These are phyloP conservation scores for Nebria ingens DNA, from an alignment of 1,140 invertebrate species.

Conservation along the genomic window DNA sequence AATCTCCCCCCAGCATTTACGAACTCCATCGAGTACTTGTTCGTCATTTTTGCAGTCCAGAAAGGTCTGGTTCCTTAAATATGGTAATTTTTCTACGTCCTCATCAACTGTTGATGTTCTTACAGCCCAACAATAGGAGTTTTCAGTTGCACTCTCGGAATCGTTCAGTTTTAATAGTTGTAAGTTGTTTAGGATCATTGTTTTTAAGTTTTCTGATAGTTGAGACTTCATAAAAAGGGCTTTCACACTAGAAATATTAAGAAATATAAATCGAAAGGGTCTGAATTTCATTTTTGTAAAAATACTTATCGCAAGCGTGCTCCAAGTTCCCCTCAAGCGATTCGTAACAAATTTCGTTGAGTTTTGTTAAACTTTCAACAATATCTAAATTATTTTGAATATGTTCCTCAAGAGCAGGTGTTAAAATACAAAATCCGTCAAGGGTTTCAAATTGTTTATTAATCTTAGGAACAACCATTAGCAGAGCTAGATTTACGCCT, in stretches of 20 bases:
- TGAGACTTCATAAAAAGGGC: background rate
- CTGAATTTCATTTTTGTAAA: no score
- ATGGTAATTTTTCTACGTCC: background rate
- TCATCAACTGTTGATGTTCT: background rate
- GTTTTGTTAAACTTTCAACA: background rate
- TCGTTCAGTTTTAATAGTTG: background rate
- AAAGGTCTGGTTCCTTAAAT: background rate
- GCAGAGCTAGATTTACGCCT: background rate
- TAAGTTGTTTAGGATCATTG: background rate
- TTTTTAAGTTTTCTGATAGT: background rate
- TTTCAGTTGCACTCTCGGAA: background rate
- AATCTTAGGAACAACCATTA: background rate
- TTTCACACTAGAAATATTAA: background rate
- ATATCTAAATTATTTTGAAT: background rate
- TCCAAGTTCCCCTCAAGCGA: background rate
- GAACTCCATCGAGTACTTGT: background rate
- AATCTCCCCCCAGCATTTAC: background rate
- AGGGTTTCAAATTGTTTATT: background rate
- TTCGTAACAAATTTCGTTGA: background rate
- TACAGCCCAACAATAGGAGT: background rate
- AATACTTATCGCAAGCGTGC: background rate
- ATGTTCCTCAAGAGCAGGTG: background rate
- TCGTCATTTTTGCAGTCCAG: background rate
- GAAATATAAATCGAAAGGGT: no score
- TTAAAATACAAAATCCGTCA: background rate